These are phyloP conservation scores for Coenonympha glycerion DNA, from an alignment of 2,888 invertebrate species.

Conservation along the genomic window DNA sequence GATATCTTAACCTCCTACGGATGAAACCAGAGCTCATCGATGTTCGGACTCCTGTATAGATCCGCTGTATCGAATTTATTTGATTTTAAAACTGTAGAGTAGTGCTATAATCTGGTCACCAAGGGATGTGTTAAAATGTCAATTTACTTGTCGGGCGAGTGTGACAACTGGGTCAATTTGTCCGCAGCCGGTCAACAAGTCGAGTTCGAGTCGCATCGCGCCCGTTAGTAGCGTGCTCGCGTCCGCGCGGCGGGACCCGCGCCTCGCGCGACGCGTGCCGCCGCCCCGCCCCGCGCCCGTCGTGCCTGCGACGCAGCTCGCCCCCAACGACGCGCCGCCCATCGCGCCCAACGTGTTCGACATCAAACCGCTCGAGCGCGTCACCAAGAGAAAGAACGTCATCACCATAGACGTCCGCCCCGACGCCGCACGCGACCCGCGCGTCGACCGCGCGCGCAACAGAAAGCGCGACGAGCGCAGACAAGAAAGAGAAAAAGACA, in stretches of 20 bases:
- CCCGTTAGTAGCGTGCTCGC: slow-evolving; percentile 56
- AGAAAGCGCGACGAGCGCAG: slow-evolving; percentile 26
- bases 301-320: slow-evolving; percentile 28
- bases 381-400: slow-evolving; percentile 63
- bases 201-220: slow-evolving; percentile 49
- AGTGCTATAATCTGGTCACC: no score
- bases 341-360: slow-evolving; percentile 64
- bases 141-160: not conserved
- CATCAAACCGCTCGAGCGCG: slow-evolving; percentile 64
- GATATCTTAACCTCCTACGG: no score
- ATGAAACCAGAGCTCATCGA: no score
- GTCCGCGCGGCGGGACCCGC: slow-evolving; percentile 48
- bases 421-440: slow-evolving; percentile 34
- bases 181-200: slow-evolving; percentile 58
- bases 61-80: no score
- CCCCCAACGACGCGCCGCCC: slow-evolving; percentile 29
- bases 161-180: slow-evolving; percentile 12
- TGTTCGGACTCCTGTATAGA: no score
- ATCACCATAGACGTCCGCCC: slow-evolving; percentile 62
- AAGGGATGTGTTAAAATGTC: no score
- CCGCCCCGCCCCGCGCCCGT: slow-evolving; percentile 20
- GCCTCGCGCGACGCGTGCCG: slow-evolving; percentile 32
- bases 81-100: no score
- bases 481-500: slow-evolving; percentile 20
- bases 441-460: slow-evolving; percentile 28